phyloP scores from a whole-genome alignment of 2,113 vertebrate species.

The Clarias gariepinus region DNA sequence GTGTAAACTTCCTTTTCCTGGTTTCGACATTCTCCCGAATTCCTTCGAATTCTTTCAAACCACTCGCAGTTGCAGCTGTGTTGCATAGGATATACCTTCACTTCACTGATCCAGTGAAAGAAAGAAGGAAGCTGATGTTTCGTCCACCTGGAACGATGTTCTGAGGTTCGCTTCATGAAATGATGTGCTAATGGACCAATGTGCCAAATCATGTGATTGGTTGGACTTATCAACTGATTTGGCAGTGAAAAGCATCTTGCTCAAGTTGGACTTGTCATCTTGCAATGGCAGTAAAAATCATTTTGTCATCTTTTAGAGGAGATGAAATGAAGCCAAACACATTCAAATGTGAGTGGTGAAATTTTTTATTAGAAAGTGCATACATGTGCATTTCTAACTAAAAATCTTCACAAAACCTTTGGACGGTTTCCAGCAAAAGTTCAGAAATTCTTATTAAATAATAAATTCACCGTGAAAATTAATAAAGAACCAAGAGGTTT shows the following conservation, averaged over 20 bases:
- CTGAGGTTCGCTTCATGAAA: not conserved
- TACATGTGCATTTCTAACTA: not conserved
- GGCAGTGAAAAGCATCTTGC: not conserved
- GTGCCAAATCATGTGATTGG: not conserved
- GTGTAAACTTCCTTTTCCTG: too few species aligned
- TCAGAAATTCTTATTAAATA: not conserved
- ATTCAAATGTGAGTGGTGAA: not conserved
- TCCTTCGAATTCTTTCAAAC: too few species aligned
- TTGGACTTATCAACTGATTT: not conserved
- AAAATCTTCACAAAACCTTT: not conserved
- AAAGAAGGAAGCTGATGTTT: not conserved
- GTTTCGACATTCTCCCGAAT: too few species aligned
- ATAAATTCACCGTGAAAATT: not conserved
- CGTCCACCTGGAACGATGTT: not conserved
- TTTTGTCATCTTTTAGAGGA: not conserved
- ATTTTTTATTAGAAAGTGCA: not conserved
- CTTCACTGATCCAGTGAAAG: too few species aligned
- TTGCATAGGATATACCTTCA: too few species aligned
- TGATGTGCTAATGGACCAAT: not conserved
- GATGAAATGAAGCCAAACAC: not conserved
- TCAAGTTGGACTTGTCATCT: not conserved
- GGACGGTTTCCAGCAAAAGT: not conserved
- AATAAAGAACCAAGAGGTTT: not conserved
- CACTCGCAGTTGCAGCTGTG: too few species aligned
- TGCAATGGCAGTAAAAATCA: not conserved